Conservation (phyloP, 2,888 invertebrate genomes). For the Trypoxylon attenuatum region DNA sequence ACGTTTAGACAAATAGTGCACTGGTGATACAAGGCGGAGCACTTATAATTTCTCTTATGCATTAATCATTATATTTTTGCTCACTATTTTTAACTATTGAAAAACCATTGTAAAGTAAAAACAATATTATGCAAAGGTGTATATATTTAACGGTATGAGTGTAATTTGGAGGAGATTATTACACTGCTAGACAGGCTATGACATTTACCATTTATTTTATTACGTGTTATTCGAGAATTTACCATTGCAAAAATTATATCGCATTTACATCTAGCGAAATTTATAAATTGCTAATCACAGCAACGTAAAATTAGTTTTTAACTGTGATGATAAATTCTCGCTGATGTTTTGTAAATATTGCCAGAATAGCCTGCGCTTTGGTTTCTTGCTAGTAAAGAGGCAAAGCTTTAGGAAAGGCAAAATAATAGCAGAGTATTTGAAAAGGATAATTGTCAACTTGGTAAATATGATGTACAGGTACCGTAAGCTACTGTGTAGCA, state of each 20-base stretch:
- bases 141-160: constrained; percentile 41
- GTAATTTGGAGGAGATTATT: constrained; percentile 29
- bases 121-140: constrained; percentile 43
- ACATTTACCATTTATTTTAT: constrained; percentile 39
- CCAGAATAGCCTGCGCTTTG: constrained; percentile 4
- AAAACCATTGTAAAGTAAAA: constrained; percentile 24
- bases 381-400: constrained; percentile 9
- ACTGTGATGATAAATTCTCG: constrained; percentile 25
- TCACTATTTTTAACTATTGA: constrained; percentile 48
- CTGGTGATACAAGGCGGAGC: not conserved
- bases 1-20: not conserved
- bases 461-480: constrained; percentile 40
- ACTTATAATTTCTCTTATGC: constrained; percentile 5
- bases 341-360: constrained; percentile 36
- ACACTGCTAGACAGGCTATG: constrained; percentile 42
- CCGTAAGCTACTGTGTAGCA: constrained; percentile 52
- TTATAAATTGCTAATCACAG: no score
- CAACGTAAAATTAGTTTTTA: not conserved
- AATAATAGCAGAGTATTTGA: constrained; percentile 1
- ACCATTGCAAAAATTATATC: constrained; percentile 12
- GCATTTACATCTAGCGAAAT: not conserved
- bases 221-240: constrained; percentile 34
- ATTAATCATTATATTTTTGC: constrained; percentile 29
- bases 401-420: constrained; percentile 11
- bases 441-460: constrained; percentile 22